phyloP scores from a whole-genome alignment of 2,888 invertebrate genomes.

The Trachelus iudaicus region DNA sequence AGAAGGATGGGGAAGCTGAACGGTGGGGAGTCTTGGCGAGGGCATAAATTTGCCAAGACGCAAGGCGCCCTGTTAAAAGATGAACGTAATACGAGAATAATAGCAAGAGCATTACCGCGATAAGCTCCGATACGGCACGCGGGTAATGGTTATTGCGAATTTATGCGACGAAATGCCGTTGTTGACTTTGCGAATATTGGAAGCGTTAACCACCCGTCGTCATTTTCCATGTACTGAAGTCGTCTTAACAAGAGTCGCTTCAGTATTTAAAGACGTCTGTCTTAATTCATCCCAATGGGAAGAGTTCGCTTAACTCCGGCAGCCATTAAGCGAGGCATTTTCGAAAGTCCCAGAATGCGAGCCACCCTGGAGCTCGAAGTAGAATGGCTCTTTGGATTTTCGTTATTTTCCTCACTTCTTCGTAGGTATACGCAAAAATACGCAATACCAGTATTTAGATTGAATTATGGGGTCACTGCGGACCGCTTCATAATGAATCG shows the following conservation, averaged over 20 bases:
- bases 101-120: background rate
- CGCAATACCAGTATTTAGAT: background rate
- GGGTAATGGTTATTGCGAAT: constrained; percentile 2
- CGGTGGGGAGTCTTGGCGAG: background rate
- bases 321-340: background rate
- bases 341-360: background rate
- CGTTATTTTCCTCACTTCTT: background rate
- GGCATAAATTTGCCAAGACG: constrained; percentile 3
- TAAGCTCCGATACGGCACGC: constrained; percentile 1
- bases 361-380: background rate
- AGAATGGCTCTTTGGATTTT: background rate
- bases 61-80: background rate
- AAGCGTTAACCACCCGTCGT: background rate
- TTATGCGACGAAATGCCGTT: background rate
- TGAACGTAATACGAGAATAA: constrained; percentile 3
- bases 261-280: background rate
- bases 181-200: background rate
- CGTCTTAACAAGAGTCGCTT: background rate
- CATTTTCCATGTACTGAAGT: background rate
- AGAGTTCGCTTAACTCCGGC: background rate
- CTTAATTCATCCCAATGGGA: background rate
- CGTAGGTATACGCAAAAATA: background rate
- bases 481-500: background rate
- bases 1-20: background rate
- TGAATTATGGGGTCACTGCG: background rate